Evolutionary conservation across 2,888 invertebrate species (phyloP), one percentile per base, ranked within the genome.

Genomic region (Agapetus fuscipes): DNA sequence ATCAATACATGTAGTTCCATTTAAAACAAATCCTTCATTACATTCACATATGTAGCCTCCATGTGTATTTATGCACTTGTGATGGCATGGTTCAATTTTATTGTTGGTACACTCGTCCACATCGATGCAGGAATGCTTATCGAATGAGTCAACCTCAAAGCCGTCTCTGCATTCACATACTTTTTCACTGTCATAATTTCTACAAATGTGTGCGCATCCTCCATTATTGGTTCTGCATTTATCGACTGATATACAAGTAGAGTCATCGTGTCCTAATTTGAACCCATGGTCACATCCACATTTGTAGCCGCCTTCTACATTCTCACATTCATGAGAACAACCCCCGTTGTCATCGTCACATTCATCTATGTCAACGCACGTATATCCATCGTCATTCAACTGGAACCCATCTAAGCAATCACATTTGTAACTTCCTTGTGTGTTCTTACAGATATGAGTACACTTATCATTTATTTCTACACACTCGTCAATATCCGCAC

Each of bases 11-110:
- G 54, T 55, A n/a, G 30, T 17, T n/a, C 31, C 37, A 17, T 50
- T 46, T 5, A 72, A 56, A 3, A 54, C 50, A 51, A 63, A 77
- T 0, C 80, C 80, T 2, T 58, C 52, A 9, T 71, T 71, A 51
- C 83, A 83, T 11, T 58, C 57, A 54, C 84, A 84, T 41, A 63
- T 61, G 27, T 61, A 74, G 2, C 65, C 62, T 1, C 72, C 74
- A 4, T 61, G 56, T 0, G 56, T 53, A 45, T 73, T 74, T 2
- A 54, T 48, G 43, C 78, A 76, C 7, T 55, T 53, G 44, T 68
- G 64, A 11, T 65, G 58, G 44, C 75, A 76, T 2, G 57, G 12
- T 11, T 41, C 48, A 15, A 46, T 41, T 26, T 43, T 40, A 14
- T 33, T 29, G 16, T 55, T 0, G 41, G 49, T 28, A 50, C 71